phyloP scores from a whole-genome alignment of 2,797 vertebrate species.

The Benthosema pterotum region DNA sequence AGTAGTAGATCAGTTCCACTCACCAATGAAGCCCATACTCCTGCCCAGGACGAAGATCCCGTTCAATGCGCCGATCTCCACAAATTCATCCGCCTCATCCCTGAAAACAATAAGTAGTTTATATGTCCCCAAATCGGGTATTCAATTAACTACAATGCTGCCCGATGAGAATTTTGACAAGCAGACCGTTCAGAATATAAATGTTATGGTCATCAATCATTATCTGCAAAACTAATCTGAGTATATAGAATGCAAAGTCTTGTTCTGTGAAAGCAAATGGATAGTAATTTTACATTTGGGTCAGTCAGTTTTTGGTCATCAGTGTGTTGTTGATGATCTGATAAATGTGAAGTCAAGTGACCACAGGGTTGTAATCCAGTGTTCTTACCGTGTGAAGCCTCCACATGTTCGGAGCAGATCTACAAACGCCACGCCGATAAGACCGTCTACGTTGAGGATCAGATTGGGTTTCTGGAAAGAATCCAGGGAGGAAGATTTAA shows the following conservation, averaged over 20 bases:
- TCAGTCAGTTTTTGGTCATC: no score
- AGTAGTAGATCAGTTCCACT: slow-evolving; percentile 63
- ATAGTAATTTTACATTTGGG: no score
- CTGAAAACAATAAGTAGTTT: slow-evolving; percentile 68
- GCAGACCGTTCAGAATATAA: no score
- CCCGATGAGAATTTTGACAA: no score
- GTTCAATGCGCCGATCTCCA: slow-evolving; percentile 97
- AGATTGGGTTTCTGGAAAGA: slow-evolving; percentile 93
- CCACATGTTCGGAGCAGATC: slow-evolving; percentile 94
- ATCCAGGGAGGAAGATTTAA: not conserved
- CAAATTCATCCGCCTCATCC: slow-evolving; percentile 97
- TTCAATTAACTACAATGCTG: not conserved
- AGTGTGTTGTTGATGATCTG: not conserved
- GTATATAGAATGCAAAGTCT: no score
- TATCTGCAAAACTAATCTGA: no score
- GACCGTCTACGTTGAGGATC: slow-evolving; percentile 96
- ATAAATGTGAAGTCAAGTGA: not conserved
- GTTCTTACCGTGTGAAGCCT: slow-evolving; percentile 91
- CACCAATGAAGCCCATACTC: slow-evolving; percentile 99
- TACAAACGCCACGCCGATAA: slow-evolving; percentile 96
- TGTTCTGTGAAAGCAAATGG: no score
- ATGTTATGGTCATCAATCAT: no score
- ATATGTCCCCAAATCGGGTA: no score
- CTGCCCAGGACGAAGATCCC: slow-evolving; percentile 98
- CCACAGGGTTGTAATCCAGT: not conserved